phyloP scores from a whole-genome alignment of 2,888 invertebrate species.

The Philaethria dido region DNA sequence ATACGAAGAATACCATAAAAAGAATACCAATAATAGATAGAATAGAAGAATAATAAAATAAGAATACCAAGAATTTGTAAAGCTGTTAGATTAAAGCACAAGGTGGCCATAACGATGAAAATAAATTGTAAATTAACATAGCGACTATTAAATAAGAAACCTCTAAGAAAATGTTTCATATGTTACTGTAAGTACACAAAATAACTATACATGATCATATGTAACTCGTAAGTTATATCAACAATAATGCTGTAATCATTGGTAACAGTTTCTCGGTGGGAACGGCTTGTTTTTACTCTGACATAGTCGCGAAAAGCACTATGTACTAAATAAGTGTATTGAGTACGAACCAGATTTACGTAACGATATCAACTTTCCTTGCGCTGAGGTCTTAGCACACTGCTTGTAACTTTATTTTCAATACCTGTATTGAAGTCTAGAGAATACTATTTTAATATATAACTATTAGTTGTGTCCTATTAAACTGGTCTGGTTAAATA shows the following conservation, averaged over 20 bases:
- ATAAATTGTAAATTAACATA: too few species aligned
- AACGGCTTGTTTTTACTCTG: slow-evolving; percentile 67
- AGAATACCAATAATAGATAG: too few species aligned
- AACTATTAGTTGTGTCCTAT: too few species aligned
- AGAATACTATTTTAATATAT: too few species aligned
- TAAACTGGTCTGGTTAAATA: too few species aligned
- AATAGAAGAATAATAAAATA: too few species aligned
- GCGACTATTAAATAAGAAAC: too few species aligned
- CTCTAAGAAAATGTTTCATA: too few species aligned
- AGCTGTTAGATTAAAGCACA: too few species aligned
- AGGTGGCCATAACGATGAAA: too few species aligned
- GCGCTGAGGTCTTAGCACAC: slow-evolving; percentile 40
- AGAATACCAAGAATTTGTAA: too few species aligned
- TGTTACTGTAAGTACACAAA: slow-evolving; percentile 49
- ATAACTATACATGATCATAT: slow-evolving; percentile 59
- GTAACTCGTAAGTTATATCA: slow-evolving; percentile 63
- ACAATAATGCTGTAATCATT: slow-evolving; percentile 64
- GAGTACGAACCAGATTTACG: slow-evolving; percentile 71
- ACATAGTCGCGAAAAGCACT: slow-evolving; percentile 48
- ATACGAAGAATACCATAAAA: too few species aligned
- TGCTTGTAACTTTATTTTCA: slow-evolving; percentile 33
- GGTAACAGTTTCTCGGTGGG: slow-evolving; percentile 68
- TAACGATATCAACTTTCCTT: slow-evolving; percentile 67
- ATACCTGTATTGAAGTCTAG: slow-evolving; percentile 39
- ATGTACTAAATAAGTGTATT: slow-evolving; percentile 43